Evolutionary conservation across 2,888 invertebrate species (phyloP), one percentile per base, ranked within the genome.

Genomic region (Nasonovia ribisnigri): DNA sequence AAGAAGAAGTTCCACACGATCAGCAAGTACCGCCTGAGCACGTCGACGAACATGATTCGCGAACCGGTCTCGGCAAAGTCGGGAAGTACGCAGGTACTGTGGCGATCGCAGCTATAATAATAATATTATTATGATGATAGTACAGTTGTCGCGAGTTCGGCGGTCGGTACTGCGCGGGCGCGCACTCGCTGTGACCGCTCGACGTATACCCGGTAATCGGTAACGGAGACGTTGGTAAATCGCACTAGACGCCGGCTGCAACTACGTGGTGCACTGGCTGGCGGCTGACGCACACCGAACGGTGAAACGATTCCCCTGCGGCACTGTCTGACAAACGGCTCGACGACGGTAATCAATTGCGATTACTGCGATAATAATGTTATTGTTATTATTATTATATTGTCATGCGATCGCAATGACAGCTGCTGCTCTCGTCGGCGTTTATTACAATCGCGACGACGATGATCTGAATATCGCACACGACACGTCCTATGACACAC

Each of bases 1-100:
- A 93, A 93, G 87, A 93, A 93, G 60, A 93, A 93, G 93, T 93
- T 93, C 93, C 93, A 93, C 86, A 93, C 93, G 60, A 93, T 84
- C 90, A 93, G 90, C 93, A 93, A 51, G 90, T 93, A 93, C 87
- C 93, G 86, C 42, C 51, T 93, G 90, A 93, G 90, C 60, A 90
- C 87, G 90, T 93, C 93, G 36, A 93, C 93, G 29, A 93, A 87
- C 93, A 93, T 93, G 86, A 67, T 86, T 77, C 77, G 29, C 11
- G 29, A 46, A 92, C 42, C 60, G 67, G 46, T 84, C 51, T 26
- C 51, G 11, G 29, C 51, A 13, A 43, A 86, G 29, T 86, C 36
- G 36, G 20, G 67, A 36, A 67, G 36, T n/a, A 36, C 67, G 36
- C 20, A 77, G 8, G 36, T 24, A 36, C 77, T 77, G 36, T 8